Base-by-base conservation (phyloP, 2,113 vertebrate genomes). In the Cranoglanis bouderius region DNA sequence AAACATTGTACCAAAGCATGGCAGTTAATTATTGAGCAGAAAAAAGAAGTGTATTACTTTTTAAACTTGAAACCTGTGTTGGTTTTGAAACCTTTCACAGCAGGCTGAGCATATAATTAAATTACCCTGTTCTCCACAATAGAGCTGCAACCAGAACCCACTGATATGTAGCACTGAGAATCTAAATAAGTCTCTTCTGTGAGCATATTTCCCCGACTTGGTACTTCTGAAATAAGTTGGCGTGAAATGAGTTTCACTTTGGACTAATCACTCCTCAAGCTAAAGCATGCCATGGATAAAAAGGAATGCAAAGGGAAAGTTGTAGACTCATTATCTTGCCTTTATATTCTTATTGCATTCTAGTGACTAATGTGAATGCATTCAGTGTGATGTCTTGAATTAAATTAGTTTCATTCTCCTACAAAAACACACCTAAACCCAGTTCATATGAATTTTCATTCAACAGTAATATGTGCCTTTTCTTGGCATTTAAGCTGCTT, bases 81-180 rank as follows among this genome's bases (percentile, higher is more conserved):
- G 35, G 35, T 46, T 75, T 46, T 43, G 72, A 75, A 75, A 92
- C 90, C 93, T 92, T 93, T 92, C 93, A 63, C 87, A 94, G 92
- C 93, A 93, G 88, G 86, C 93, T 90, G 87, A 88, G 88, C 90
- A 84, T 94, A 80, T 94, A 93, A 94, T 94, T 93, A 91, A 94
- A 94, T 94, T 92, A 93, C 89, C 74, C 38, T 32, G 51, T 91
- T 90, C 82, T 88, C 90, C 87, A 59, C 0, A 84, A 92, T 89
- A 83, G 88, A 91, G 82, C 83, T 40, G 88, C 38, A 70, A 82
- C 84, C 46, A 40, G 89, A 91, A 87, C 38, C 63, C 63, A 90
- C 24, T 82, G 49, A 59, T 19, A 35, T 26, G 82, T 57, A 40
- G 75, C 59, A 67, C 84, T 21, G 46, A 40, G 51, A 84, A 24